phyloP scores from a whole-genome alignment of 2,888 invertebrate genomes.

The Uloborus plumipes region DNA sequence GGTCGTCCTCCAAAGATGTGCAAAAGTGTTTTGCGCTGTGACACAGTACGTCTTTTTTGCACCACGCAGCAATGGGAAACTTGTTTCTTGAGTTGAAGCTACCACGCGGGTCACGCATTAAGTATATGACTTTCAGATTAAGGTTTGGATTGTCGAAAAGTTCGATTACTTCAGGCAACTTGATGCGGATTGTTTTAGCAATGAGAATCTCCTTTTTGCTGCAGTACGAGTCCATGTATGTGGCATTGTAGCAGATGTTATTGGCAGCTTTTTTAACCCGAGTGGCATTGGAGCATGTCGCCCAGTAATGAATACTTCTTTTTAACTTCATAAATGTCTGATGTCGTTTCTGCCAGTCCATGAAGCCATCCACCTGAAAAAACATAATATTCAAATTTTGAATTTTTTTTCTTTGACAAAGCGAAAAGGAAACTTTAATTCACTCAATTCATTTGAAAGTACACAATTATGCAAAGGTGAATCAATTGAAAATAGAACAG shows the following conservation, averaged over 20 bases:
- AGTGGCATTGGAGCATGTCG: slow-evolving; percentile 62
- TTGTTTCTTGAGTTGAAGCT: slow-evolving; percentile 67
- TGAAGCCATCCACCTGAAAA: slow-evolving; percentile 43
- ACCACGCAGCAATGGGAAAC: slow-evolving; percentile 67
- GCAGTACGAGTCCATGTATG: slow-evolving; percentile 67
- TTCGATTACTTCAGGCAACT: slow-evolving; percentile 64
- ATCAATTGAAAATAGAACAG: too few species aligned
- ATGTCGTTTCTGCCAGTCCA: slow-evolving; percentile 45
- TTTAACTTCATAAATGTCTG: slow-evolving; percentile 54
- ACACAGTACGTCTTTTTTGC: slow-evolving; percentile 66
- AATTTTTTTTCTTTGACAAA: too few species aligned
- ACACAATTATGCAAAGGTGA: too few species aligned
- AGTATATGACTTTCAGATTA: slow-evolving; percentile 66
- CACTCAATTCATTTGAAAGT: too few species aligned
- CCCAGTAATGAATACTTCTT: slow-evolving; percentile 66
- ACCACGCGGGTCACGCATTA: slow-evolving; percentile 68
- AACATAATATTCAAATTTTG: too few species aligned
- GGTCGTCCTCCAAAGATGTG: slow-evolving; percentile 65
- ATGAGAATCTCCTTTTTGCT: slow-evolving; percentile 65
- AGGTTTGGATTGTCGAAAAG: slow-evolving; percentile 62
- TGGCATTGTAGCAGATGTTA: slow-evolving; percentile 63
- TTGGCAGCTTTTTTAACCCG: background rate
- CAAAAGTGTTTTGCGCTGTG: slow-evolving; percentile 66
- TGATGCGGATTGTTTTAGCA: slow-evolving; percentile 67
- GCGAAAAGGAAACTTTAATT: too few species aligned